Evolutionary conservation across 2,797 vertebrate species (phyloP).

Genomic region (Arrhamphus sclerolepis): DNA sequence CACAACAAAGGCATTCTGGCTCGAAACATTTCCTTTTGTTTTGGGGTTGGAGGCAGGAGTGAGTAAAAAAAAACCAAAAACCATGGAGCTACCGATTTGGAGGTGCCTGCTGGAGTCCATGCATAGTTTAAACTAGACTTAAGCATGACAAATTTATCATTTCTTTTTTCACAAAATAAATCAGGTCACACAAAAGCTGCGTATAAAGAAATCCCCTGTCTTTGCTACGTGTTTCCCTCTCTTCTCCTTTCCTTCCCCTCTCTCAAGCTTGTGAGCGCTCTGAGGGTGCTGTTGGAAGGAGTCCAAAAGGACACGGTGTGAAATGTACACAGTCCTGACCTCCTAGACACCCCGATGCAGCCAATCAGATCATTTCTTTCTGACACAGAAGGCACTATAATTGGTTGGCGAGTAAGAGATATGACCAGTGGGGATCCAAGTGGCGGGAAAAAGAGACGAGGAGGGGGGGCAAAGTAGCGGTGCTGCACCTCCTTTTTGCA

Average conservation of each 20-base stretch:
- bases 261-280: slow-evolving; percentile 30
- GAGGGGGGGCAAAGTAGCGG: slow-evolving; percentile 28
- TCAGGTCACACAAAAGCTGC: slow-evolving; percentile 28
- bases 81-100: slow-evolving; percentile 30
- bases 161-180: slow-evolving; percentile 48
- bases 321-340: slow-evolving; percentile 70
- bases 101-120: slow-evolving; percentile 30
- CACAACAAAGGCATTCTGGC: slow-evolving; percentile 59
- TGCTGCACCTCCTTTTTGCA: slow-evolving; percentile 42
- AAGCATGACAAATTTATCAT: slow-evolving; percentile 52
- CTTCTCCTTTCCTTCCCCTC: slow-evolving; percentile 16
- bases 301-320: slow-evolving; percentile 69
- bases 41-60: slow-evolving; percentile 37
- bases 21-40: slow-evolving; percentile 55
- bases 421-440: slow-evolving; percentile 38
- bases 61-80: background rate
- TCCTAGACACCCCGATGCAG: slow-evolving; percentile 57
- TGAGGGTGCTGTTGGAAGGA: slow-evolving; percentile 54
- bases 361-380: slow-evolving; percentile 61
- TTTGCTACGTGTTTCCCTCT: slow-evolving; percentile 17
- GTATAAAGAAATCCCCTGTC: slow-evolving; percentile 15
- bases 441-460: slow-evolving; percentile 63
- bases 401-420: slow-evolving; percentile 60
- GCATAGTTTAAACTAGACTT: slow-evolving; percentile 46
- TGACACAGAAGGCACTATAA: slow-evolving; percentile 34